Conservation (phyloP, 2,797 vertebrate genomes). For the Odontamblyopus rebecca region DNA sequence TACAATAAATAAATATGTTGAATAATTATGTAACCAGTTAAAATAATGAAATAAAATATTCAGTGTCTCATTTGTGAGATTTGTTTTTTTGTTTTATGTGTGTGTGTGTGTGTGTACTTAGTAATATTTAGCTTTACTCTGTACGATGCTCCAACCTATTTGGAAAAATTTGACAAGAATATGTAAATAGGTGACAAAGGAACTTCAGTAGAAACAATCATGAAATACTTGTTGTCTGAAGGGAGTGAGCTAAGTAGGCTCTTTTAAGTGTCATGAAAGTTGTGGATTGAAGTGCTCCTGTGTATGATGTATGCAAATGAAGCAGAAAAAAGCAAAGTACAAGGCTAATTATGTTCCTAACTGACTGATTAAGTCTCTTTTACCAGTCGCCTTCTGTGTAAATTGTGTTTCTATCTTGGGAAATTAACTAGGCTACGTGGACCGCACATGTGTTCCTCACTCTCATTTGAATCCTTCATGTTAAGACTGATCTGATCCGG, state of each 20-base stretch:
- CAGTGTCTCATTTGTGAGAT: too few species aligned
- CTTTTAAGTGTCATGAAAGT: constrained; percentile 54
- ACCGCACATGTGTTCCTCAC: constrained; percentile 75
- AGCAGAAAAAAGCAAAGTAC: constrained; percentile 73
- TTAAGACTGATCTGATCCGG: constrained; percentile 72
- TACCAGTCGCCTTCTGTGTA: constrained; percentile 79
- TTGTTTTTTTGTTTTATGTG: neutral
- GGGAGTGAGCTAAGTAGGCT: constrained; percentile 55
- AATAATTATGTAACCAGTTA: too few species aligned
- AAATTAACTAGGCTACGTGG: constrained; percentile 79
- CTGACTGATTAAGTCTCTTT: constrained; percentile 80
- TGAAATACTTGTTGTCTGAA: neutral
- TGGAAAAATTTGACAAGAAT: neutral
- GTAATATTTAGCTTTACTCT: neutral
- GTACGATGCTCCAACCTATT: too few species aligned
- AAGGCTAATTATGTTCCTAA: constrained; percentile 80
- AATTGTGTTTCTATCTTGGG: constrained; percentile 81
- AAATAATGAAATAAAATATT: too few species aligned
- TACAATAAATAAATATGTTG: too few species aligned
- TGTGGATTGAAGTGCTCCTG: constrained; percentile 50
- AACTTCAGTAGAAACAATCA: constrained; percentile 17
- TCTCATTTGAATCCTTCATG: constrained; percentile 75
- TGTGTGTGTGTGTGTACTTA: neutral
- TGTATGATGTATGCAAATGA: constrained; percentile 73
- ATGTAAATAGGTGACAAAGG: neutral